Evolutionary conservation across 2,797 vertebrate species (phyloP), one percentile per base, ranked within the genome.

Genomic region (Leptodactylus fallax): DNA sequence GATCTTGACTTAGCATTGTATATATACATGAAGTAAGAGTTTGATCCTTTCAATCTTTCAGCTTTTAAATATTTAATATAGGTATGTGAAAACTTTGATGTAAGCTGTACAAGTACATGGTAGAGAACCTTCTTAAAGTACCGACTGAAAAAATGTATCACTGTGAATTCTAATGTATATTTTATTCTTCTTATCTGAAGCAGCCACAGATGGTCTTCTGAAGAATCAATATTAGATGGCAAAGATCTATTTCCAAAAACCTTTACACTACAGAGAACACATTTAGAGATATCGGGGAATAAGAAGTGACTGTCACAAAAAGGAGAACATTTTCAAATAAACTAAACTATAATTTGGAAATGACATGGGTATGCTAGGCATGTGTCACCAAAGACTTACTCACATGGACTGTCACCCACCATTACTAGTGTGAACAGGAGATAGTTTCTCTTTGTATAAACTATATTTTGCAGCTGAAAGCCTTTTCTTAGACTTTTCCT

Each of bases 161-260:
- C 79, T 56, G 79, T 67, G 16, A 89, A 89, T 85, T 85, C 69
- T 89, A 86, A 89, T 89, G 81, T 89, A 81, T 89, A 67, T 89
- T 89, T 85, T 74, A 67, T 81, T 85, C 76, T 61, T 80, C 82
- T 89, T 85, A 85, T 89, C 83, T 89, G 67, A 85, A 88, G 65
- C 82, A 58, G 58, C 49, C 87, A 85, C 87, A 89, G 87, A 89
- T 86, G 87, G 87, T 81, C 87, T 85, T 86, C 79, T 82, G 83
- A 89, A 89, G 87, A 88, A 89, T 89, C 87, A 89, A 89, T 89
- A 88, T 85, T 76, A 85, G 87, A 85, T 85, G 71, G 83, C 83
- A 89, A 89, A 89, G 83, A 89, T 89, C 87, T 85, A 89, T 89
- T 89, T 89, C 83, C 87, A 82, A 88, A 85, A 79, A 71, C 87